Percentiles rank a stretch among this genome's conserved stretches.
Evolutionary conservation across 2,113 vertebrate species (phyloP).

Genomic region (Sciurus niger): DNA sequence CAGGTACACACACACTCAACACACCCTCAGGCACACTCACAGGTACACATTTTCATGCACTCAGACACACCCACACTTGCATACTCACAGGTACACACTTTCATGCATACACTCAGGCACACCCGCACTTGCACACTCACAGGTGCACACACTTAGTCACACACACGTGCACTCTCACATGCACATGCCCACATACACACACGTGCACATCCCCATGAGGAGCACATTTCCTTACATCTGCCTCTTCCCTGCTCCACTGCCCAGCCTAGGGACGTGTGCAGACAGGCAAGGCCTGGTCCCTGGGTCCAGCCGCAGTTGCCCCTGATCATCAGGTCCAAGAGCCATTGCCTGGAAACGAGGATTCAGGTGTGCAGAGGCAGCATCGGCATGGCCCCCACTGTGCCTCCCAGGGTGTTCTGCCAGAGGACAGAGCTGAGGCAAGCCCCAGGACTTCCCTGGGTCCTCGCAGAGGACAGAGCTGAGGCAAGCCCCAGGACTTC

Average conservation of each 20-base stretch:
- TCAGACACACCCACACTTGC: too few species aligned
- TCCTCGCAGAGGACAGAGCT: not conserved
- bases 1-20: not conserved
- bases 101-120: too few species aligned
- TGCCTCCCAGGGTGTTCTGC: not conserved
- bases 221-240: rapidly evolving
- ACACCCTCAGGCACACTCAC: too few species aligned
- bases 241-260: not conserved
- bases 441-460: not conserved
- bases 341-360: too few species aligned
- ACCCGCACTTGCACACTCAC: too few species aligned
- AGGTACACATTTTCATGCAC: too few species aligned
- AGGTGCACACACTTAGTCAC: not conserved
- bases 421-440: too few species aligned
- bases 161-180: too few species aligned
- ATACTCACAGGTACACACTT: too few species aligned
- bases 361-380: rapidly evolving
- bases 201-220: too few species aligned
- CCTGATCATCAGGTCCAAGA: not conserved
- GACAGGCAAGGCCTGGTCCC: not conserved
- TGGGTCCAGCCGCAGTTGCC: too few species aligned
- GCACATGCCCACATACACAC: too few species aligned
- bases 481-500: not conserved
- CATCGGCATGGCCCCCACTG: rapidly evolving
- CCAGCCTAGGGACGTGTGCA: not conserved